Conservation (phyloP, 2,113 vertebrate genomes). For the Acrocephalus kingi region DNA sequence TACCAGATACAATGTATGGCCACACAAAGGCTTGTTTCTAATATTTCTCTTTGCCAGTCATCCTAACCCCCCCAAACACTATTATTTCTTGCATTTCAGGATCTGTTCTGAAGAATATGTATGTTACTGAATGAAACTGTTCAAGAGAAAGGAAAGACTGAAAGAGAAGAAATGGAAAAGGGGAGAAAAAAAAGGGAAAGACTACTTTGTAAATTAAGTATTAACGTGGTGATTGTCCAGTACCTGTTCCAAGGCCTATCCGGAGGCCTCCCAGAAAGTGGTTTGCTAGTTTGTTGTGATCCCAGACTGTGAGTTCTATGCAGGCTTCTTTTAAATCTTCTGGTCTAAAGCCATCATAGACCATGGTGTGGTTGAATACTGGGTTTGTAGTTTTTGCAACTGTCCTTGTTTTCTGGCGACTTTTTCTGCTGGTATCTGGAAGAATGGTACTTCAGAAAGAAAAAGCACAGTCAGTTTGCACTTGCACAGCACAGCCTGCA, state of each 20-base stretch:
- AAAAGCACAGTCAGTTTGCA: background rate
- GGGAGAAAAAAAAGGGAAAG: accelerated
- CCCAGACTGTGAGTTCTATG: slow-evolving; percentile 93
- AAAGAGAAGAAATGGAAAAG: background rate
- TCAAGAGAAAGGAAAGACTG: background rate
- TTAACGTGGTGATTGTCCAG: background rate
- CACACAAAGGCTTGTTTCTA: background rate
- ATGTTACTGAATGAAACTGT: background rate
- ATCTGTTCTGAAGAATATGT: background rate
- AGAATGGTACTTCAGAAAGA: slow-evolving; percentile 81
- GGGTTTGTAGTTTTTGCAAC: slow-evolving; percentile 86
- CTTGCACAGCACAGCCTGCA: background rate
- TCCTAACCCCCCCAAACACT: background rate
- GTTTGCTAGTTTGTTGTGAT: slow-evolving; percentile 86
- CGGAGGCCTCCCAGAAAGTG: slow-evolving; percentile 90
- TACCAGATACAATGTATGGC: background rate
- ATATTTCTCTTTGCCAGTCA: background rate
- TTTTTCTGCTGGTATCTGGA: slow-evolving; percentile 88
- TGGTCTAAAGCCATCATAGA: slow-evolving; percentile 87
- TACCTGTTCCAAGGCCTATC: slow-evolving; percentile 91
- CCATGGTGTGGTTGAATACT: slow-evolving; percentile 95
- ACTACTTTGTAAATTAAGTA: background rate
- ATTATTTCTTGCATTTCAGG: background rate
- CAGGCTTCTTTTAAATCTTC: slow-evolving; percentile 89
- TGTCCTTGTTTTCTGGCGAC: slow-evolving; percentile 87